A percentile compares a stretch with the other conserved stretches of the same genome.
Evolutionary conservation across 2,888 invertebrate species (phyloP).

Genomic region (Pyrgus malvae): DNA sequence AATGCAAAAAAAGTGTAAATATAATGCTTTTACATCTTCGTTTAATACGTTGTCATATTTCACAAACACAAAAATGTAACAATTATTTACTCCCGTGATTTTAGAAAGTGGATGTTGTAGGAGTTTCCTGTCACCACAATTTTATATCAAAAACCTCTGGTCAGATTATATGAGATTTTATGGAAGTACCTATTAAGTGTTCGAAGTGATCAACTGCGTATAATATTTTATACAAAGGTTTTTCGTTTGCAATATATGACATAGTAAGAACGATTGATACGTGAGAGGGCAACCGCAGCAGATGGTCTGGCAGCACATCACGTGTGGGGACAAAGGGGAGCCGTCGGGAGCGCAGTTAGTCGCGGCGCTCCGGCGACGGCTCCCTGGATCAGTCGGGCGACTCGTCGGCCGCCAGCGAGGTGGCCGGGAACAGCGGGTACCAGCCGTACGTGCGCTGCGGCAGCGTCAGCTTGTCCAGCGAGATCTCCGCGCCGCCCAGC

Average conservation of each 20-base stretch:
- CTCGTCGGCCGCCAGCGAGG: slow-evolving; percentile 86
- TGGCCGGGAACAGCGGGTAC: slow-evolving; percentile 95
- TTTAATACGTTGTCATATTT: neutral
- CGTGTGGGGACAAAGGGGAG: slow-evolving; percentile 48
- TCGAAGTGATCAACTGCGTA: no score
- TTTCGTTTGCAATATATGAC: neutral
- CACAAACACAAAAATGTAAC: neutral
- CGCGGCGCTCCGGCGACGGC: slow-evolving; percentile 77
- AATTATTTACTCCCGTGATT: neutral
- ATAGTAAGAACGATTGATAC: neutral
- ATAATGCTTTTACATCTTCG: no score
- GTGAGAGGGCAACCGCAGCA: slow-evolving; percentile 5
- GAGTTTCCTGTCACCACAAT: no score
- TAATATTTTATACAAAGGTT: no score
- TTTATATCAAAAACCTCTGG: no score
- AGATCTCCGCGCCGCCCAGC: slow-evolving; percentile 93
- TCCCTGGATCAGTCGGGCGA: slow-evolving; percentile 79
- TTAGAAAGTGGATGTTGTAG: neutral
- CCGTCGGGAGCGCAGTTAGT: slow-evolving; percentile 55
- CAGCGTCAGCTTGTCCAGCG: slow-evolving; percentile 90
- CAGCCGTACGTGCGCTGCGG: slow-evolving; percentile 92
- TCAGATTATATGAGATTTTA: no score
- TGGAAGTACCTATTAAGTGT: no score
- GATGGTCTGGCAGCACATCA: neutral
- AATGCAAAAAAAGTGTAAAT: slow-evolving; percentile 5